These are phyloP conservation scores for Eilema caniola DNA, from an alignment of 2,888 invertebrate genomes.

Conservation along the genomic window DNA sequence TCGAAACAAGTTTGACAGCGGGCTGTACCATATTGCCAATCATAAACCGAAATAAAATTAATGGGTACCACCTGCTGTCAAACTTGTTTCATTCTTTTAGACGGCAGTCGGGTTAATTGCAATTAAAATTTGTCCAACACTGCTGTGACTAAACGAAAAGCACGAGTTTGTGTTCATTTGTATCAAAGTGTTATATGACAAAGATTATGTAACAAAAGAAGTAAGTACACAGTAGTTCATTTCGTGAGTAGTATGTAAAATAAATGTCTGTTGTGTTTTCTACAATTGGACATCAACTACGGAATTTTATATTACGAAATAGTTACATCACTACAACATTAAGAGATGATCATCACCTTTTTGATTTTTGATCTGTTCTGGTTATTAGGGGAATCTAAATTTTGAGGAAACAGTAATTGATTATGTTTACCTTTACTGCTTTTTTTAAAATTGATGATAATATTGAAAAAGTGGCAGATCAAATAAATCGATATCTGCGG, in stretches of 20 bases:
- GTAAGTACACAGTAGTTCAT: constrained; percentile 36
- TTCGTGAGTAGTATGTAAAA: constrained; percentile 51
- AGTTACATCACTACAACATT: constrained; percentile 46
- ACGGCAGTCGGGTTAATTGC: too few species aligned
- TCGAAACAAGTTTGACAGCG: too few species aligned
- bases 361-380: constrained; percentile 34
- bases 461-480: not conserved
- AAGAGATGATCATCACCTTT: constrained; percentile 25
- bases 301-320: constrained; percentile 53
- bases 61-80: too few species aligned
- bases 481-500: not conserved
- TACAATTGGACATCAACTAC: constrained; percentile 54
- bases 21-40: too few species aligned
- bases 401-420: not conserved
- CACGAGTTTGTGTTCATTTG: not conserved
- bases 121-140: too few species aligned
- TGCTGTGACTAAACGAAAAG: not conserved
- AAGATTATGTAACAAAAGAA: constrained; percentile 36
- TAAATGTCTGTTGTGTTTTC: constrained; percentile 58
- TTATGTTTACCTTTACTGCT: too few species aligned
- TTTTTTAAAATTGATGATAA: not conserved
- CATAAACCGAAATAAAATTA: too few species aligned
- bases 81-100: too few species aligned
- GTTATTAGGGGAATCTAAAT: constrained; percentile 25
- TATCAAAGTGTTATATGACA: not conserved